Percentiles rank a stretch among this genome's conserved stretches.
phyloP scores from a whole-genome alignment of 1,140 invertebrate species.

The Bombus superbus region DNA sequence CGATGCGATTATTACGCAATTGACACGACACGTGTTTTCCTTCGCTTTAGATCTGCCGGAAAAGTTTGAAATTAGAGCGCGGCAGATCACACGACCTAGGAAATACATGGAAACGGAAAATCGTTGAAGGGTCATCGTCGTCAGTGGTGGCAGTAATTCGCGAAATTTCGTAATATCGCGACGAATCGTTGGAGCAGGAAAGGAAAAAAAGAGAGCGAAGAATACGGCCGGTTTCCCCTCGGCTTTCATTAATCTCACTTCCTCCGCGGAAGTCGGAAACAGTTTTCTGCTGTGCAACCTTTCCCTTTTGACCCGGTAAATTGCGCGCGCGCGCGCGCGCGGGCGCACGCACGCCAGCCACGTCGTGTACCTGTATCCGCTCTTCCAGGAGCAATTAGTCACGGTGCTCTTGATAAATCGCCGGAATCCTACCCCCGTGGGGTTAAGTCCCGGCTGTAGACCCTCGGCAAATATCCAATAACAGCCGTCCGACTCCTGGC shows the following conservation, averaged over 20 bases:
- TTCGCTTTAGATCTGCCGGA: not conserved
- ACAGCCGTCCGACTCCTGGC: slow-evolving; percentile 54
- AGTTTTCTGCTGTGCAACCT: not conserved
- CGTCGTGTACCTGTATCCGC: slow-evolving; percentile 27
- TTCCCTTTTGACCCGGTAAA: slow-evolving; percentile 22
- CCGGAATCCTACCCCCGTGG: slow-evolving; percentile 45
- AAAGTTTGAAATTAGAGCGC: accelerated
- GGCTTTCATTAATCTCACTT: slow-evolving; percentile 39
- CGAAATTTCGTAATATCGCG: slow-evolving; percentile 16
- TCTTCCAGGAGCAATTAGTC: slow-evolving; percentile 62
- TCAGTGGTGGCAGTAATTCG: not conserved
- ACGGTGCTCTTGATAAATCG: slow-evolving; percentile 70
- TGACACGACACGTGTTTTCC: too few species aligned
- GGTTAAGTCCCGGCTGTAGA: slow-evolving; percentile 46
- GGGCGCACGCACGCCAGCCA: not conserved
- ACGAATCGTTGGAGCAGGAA: not conserved
- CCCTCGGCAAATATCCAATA: slow-evolving; percentile 69
- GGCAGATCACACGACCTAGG: not conserved
- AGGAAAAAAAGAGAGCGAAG: not conserved
- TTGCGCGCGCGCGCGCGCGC: slow-evolving; percentile 10
- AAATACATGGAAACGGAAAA: not conserved
- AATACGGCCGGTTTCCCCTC: not conserved
- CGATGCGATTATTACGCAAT: not conserved
- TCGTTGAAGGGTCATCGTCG: not conserved
- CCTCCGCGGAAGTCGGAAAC: slow-evolving; percentile 31